Conservation (phyloP, 2,888 invertebrate species). For the Cephus pygmeus region DNA sequence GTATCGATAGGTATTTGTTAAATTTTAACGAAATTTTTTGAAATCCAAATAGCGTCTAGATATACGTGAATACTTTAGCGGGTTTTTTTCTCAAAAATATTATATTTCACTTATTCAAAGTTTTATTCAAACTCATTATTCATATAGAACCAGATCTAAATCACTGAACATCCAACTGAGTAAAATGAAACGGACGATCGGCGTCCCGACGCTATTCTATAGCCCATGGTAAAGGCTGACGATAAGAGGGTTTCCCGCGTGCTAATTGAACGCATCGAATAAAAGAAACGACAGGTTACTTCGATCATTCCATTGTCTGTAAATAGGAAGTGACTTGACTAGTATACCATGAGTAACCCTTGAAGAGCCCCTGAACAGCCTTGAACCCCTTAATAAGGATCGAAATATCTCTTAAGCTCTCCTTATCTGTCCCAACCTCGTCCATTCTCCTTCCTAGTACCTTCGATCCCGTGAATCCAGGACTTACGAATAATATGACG, state of each 20-base stretch:
- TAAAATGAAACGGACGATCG: background rate
- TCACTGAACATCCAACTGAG: background rate
- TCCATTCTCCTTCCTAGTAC: background rate
- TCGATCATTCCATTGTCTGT: background rate
- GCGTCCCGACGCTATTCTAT: background rate
- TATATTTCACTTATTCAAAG: background rate
- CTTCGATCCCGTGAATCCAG: background rate
- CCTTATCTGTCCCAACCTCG: background rate
- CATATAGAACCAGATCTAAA: background rate
- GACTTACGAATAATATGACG: constrained; percentile 29
- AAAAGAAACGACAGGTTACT: background rate
- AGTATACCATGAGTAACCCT: background rate
- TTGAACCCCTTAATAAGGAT: background rate
- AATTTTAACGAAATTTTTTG: background rate
- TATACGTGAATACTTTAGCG: too few relatives aligned
- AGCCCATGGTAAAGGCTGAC: background rate
- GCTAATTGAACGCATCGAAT: background rate
- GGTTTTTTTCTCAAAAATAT: background rate
- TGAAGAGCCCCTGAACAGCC: background rate
- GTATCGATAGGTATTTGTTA: background rate
- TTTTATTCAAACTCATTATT: too few relatives aligned
- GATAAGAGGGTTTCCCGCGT: background rate
- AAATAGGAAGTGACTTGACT: background rate
- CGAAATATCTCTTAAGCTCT: background rate
- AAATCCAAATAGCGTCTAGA: background rate